These are phyloP conservation scores for Gymnosoma rotundatum DNA, from an alignment of 2,888 invertebrate species.

Conservation along the genomic window DNA sequence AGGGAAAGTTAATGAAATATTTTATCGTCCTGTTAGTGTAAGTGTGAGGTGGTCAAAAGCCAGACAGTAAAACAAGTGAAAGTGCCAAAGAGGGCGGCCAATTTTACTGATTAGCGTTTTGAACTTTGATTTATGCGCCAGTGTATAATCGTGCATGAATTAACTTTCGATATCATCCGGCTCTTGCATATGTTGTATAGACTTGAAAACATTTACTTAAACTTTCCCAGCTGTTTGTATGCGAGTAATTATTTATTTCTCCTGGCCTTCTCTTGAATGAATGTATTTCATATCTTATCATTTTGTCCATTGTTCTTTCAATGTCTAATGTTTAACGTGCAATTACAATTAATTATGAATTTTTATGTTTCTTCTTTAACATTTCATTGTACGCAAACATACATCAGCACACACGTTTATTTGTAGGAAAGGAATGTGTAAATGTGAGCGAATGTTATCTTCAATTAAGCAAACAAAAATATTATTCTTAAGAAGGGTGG, in stretches of 20 bases:
- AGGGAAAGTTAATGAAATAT: conserved; percentile 79
- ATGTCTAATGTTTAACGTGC: conserved; percentile 56
- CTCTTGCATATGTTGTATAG: conserved; percentile 37
- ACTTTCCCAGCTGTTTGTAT: not conserved
- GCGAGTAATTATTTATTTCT: conserved; percentile 6
- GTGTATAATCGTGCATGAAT: not conserved
- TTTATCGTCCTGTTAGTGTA: conserved; percentile 8
- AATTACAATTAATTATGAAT: conserved; percentile 71
- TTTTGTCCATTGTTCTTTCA: conserved; percentile 53
- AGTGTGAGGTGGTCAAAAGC: conserved; percentile 13
- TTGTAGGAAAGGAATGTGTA: not conserved
- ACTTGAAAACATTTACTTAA: not conserved
- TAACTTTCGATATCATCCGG: not conserved
- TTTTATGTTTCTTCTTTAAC: conserved; percentile 54
- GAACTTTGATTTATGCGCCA: conserved; percentile 73
- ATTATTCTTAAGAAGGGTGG: conserved; percentile 19
- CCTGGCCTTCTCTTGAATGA: not conserved
- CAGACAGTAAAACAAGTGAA: conserved; percentile 28
- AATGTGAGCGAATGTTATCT: conserved; percentile 32
- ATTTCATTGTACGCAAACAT: not conserved
- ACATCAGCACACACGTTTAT: not conserved
- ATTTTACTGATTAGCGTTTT: conserved; percentile 72
- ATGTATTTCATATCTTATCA: conserved; percentile 59
- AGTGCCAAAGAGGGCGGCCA: conserved; percentile 54
- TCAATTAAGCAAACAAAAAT: conserved; percentile 50